Evolutionary conservation across 2,888 invertebrate genomes (phyloP).

Genomic region (Aleiodes leptofemur): DNA sequence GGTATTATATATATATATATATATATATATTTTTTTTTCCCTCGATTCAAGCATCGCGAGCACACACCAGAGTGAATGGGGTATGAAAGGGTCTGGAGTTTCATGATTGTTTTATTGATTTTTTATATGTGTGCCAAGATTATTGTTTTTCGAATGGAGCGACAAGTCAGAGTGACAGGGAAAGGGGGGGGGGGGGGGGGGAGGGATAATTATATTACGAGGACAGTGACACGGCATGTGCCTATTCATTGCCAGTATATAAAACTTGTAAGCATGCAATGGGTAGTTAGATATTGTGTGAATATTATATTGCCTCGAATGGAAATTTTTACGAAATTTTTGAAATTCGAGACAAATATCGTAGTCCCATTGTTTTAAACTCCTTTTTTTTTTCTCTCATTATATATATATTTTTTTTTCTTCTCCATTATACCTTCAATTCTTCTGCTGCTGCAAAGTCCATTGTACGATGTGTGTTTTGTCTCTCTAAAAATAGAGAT

Average conservation of each 20-base stretch:
- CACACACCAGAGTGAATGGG: background rate
- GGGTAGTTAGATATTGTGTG: slow-evolving; percentile 32
- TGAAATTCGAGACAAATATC: slow-evolving; percentile 17
- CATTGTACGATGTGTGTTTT: too few relatives aligned
- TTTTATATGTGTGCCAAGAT: slow-evolving; percentile 24
- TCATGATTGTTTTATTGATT: slow-evolving; percentile 29
- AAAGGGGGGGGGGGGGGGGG: too few relatives aligned
- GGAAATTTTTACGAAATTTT: slow-evolving; percentile 11
- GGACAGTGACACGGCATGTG: slow-evolving; percentile 35
- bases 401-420: too few relatives aligned
- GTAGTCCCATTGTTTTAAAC: background rate
- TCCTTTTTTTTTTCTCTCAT: too few relatives aligned
- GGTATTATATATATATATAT: background rate
- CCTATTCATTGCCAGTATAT: slow-evolving; percentile 19
- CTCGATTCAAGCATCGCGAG: slow-evolving; percentile 5
- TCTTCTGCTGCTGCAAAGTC: too few relatives aligned
- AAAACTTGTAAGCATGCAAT: background rate
- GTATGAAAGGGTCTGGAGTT: background rate
- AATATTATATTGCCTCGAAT: slow-evolving; percentile 22
- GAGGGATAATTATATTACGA: slow-evolving; percentile 31
- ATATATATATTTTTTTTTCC: background rate
- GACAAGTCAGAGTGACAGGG: slow-evolving; percentile 28
- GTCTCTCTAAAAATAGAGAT: too few relatives aligned
- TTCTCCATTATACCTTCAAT: too few relatives aligned
- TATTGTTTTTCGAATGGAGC: slow-evolving; percentile 26